These are phyloP conservation scores for Rhinolophus sinicus DNA, from an alignment of 2,113 vertebrate species.

Conservation along the genomic window DNA sequence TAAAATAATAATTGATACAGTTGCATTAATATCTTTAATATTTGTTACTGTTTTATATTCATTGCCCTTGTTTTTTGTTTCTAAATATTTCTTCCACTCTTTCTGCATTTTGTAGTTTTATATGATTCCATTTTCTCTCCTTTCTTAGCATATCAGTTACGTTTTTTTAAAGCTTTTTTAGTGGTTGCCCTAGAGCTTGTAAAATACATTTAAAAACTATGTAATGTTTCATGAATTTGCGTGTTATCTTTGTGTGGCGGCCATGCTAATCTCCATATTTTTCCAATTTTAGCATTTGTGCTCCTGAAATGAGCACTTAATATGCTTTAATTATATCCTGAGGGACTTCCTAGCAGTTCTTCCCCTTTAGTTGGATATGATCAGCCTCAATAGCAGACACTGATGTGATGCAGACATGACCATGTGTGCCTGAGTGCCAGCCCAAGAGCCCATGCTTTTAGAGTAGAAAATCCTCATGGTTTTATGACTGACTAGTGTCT, in stretches of 20 bases:
- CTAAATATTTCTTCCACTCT: not conserved
- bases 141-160: not conserved
- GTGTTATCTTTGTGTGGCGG: not conserved
- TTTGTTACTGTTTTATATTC: conserved; percentile 5
- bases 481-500: not conserved
- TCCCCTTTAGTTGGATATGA: not conserved
- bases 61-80: not conserved
- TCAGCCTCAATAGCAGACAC: not conserved
- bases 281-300: not conserved
- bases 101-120: not conserved
- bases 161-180: not conserved
- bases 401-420: not conserved
- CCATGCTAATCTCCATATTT: not conserved
- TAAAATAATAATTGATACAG: not conserved
- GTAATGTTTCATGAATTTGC: not conserved
- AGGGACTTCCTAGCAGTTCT: not conserved
- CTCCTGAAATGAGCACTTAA: not conserved
- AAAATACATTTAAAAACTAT: not conserved
- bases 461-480: not conserved
- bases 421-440: not conserved
- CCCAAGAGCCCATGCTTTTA: not conserved
- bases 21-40: not conserved
- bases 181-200: conserved; percentile 17
- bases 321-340: not conserved
- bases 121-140: not conserved